phyloP scores from a whole-genome alignment of 2,113 vertebrate species.

The Rallus limicola region DNA sequence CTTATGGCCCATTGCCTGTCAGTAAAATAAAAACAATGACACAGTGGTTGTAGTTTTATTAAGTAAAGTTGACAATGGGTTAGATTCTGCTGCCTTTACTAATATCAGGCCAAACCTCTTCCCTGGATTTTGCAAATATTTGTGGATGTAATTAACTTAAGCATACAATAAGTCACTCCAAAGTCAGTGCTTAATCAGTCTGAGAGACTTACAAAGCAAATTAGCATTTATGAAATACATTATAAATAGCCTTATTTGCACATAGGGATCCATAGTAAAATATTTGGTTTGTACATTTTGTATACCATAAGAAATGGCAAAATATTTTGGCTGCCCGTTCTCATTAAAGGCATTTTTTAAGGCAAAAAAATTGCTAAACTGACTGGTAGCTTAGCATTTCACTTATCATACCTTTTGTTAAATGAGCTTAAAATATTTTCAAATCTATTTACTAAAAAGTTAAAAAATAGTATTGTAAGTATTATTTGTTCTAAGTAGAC shows the following conservation, averaged over 20 bases:
- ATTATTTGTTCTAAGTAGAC: background rate
- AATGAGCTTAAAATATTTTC: conserved; percentile 1
- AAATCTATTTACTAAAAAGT: conserved; percentile 13
- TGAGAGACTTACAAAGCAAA: conserved; percentile 44
- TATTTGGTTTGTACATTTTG: conserved; percentile 12
- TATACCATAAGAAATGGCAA: background rate
- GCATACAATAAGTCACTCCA: conserved; percentile 53
- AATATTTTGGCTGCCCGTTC: background rate
- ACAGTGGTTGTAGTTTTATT: background rate
- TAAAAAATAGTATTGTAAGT: background rate
- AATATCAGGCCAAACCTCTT: background rate
- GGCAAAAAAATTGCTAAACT: background rate
- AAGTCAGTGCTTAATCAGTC: conserved; percentile 46
- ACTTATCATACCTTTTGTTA: background rate
- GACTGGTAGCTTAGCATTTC: background rate
- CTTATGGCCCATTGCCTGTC: background rate
- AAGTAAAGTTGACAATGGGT: background rate
- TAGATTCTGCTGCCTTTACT: conserved; percentile 6
- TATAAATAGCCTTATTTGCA: conserved; percentile 33
- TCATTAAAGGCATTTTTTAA: background rate
- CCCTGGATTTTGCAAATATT: conserved; percentile 51
- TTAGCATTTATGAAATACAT: conserved; percentile 37
- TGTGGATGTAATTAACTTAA: conserved; percentile 58
- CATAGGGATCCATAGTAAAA: background rate
- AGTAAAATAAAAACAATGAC: background rate